Conservation (phyloP, 2,113 vertebrate species). For the Corapipo altera region DNA sequence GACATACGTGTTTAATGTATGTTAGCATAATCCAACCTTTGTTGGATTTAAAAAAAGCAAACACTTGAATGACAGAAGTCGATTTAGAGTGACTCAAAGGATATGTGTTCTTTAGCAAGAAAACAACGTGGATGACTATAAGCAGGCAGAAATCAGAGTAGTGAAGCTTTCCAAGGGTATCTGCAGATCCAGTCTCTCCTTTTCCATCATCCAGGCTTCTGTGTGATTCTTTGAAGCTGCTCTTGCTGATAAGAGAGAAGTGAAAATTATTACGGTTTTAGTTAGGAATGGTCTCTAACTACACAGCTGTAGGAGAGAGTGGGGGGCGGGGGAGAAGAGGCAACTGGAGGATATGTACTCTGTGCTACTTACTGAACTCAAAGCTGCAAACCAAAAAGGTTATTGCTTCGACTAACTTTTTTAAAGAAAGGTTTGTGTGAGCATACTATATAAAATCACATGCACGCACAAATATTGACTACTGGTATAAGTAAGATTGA, state of each 20-base stretch:
- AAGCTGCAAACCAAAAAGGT: neutral
- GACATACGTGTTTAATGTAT: neutral
- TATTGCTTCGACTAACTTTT: neutral
- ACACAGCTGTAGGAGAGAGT: neutral
- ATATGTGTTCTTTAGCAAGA: neutral
- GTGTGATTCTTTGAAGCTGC: neutral
- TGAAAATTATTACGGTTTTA: neutral
- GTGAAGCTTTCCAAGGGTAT: neutral
- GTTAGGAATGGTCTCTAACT: neutral
- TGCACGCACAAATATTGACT: accelerated
- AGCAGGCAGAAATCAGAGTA: neutral
- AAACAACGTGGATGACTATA: neutral
- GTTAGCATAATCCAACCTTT: neutral
- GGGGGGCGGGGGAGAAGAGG: neutral
- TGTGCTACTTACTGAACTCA: neutral
- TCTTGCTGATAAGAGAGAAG: neutral
- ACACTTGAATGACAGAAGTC: neutral
- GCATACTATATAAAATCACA: neutral
- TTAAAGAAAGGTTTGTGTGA: neutral
- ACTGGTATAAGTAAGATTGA: neutral
- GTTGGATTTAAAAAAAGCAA: neutral
- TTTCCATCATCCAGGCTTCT: neutral
- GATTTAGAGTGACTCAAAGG: neutral
- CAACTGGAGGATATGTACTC: neutral
- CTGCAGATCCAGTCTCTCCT: neutral